Percentiles rank a stretch among this genome's conserved stretches.
Evolutionary conservation across 2,113 vertebrate species (phyloP).

Genomic region (Sitta europaea): DNA sequence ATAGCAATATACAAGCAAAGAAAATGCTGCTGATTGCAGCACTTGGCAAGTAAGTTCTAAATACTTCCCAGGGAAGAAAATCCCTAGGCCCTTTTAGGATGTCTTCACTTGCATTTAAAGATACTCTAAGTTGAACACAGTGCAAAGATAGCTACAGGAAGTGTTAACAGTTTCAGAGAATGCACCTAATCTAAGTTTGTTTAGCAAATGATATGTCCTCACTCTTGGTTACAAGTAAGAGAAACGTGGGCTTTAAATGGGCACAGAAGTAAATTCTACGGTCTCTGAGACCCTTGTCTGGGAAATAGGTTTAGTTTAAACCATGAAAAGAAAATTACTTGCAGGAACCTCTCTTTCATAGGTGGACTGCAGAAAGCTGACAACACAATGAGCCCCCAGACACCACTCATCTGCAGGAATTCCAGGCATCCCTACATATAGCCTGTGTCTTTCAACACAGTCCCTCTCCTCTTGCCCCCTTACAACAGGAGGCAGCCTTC

Average conservation of each 20-base stretch:
- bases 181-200: not conserved
- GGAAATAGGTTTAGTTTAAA: not conserved
- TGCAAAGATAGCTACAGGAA: not conserved
- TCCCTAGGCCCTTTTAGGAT: not conserved
- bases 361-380: not conserved
- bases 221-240: not conserved
- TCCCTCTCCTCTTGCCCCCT: not conserved
- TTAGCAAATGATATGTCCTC: not conserved
- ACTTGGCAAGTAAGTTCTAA: not conserved
- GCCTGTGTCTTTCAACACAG: not conserved
- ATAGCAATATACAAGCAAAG: not conserved
- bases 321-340: not conserved
- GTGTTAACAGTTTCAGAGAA: not conserved
- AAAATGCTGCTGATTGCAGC: slow-evolving; percentile 32
- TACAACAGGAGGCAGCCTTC: not conserved
- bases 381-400: not conserved
- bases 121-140: not conserved
- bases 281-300: not conserved
- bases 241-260: not conserved
- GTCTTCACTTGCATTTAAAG: not conserved
- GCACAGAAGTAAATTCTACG: not conserved
- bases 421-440: not conserved
- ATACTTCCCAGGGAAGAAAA: not conserved
- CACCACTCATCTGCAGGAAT: not conserved
- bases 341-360: not conserved